phyloP scores from a whole-genome alignment of 2,113 vertebrate genomes.

The Glaucidium brasilianum region DNA sequence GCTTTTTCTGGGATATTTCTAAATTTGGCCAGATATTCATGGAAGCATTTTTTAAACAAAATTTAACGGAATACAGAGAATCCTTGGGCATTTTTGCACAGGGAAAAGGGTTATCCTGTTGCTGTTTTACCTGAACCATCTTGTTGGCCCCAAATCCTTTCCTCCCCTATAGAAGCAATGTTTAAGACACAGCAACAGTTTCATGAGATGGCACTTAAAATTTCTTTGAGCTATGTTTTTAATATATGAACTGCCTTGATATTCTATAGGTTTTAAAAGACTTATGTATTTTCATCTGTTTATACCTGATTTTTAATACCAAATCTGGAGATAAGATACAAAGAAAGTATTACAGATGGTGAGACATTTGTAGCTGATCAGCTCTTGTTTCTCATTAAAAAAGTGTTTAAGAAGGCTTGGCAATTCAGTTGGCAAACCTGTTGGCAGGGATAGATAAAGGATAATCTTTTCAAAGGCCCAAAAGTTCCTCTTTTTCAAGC shows the following conservation, averaged over 20 bases:
- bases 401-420: neutral
- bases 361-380: neutral
- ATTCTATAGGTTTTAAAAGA: neutral
- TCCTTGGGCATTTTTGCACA: fast-evolving
- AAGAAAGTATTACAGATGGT: neutral
- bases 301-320: neutral
- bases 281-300: neutral
- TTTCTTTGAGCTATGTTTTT: neutral
- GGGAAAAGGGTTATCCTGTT: neutral
- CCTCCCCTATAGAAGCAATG: neutral
- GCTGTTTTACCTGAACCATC: neutral
- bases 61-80: neutral
- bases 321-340: neutral
- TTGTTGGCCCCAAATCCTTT: neutral
- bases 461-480: neutral
- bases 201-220: neutral
- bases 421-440: neutral
- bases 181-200: neutral
- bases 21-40: neutral
- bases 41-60: neutral
- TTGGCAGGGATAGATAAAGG: neutral
- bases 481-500: neutral
- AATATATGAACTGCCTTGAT: neutral
- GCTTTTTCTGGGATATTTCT: neutral
- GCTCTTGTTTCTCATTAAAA: neutral